Evolutionary conservation across 2,113 vertebrate species (phyloP), one percentile per base, ranked within the genome.

Genomic region (Pseudopodoces humilis): DNA sequence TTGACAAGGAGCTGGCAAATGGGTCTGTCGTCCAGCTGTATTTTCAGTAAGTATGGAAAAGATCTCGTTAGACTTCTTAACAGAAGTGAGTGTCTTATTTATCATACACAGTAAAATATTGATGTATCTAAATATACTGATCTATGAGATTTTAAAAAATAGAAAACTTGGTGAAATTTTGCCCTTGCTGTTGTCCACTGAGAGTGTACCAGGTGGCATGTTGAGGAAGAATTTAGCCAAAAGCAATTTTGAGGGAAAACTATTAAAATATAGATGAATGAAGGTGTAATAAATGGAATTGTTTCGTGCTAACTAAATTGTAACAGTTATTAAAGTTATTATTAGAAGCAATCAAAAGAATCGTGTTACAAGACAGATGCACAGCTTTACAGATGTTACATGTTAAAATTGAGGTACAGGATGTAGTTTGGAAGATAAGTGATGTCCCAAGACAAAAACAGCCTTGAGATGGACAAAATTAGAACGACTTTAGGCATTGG

Each of bases 251-350:
- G 68, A 52, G 68, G 41, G n/a, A 31, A 31, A 83, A 37, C 50
- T 27, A 7, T 85, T 78, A 81, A 88, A 90, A 92, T 81, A 44
- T 52, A 88, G 80, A 28, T 81, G 83, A 95, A 92, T 69, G 49
- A 81, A 86, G 39, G 11, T 39, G 39, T 12, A 39, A 39, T 39
- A 39, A 39, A 39, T 39, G 39, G 39, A 39, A 39, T 39, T 39
- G 39, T 12, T 39, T 39, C 11, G 5, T 39, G 39, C 39, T 39
- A 39, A 39, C 39, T 39, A 39, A 39, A 39, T 39, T 39, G 39
- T 39, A 39, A 39, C 39, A 39, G 37, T 39, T 39, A 39, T 39
- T 39, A 39, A 39, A 39, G 39, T 39, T 39, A 39, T 39, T 39
- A 39, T 39, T 12, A 39, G 39, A 39, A 39, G 39, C 39, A 39